Evolutionary conservation across 1,140 invertebrate species (phyloP), one percentile per base, ranked within the genome.

Genomic region (Drosophila melanica): DNA sequence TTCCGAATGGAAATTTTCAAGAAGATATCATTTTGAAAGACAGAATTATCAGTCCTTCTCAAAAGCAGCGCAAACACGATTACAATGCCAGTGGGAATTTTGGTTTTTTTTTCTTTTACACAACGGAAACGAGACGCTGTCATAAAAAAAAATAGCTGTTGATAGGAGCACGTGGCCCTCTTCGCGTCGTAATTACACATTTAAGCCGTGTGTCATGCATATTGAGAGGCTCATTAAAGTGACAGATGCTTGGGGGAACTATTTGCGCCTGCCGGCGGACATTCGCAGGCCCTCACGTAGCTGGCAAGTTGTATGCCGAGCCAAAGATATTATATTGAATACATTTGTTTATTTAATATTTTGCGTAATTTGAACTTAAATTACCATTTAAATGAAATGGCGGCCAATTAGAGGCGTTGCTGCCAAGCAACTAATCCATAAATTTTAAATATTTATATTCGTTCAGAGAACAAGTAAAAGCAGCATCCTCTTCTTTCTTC

Each of bases 181-280:
- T 27, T 27, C 27, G 27, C 27, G 27, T 27, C 54, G 72, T 80
- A 86, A 86, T 86, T 86, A 81, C 82, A 86, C 82, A 86, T 87
- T 86, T 79, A 86, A 81, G 79, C 79, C 76, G 44, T 87, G 84
- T 87, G 84, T 89, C 79, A 74, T 87, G 84, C 84, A 87, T 89
- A 87, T 87, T 89, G 76, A 87, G 79, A 77, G 84, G 79, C 84
- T 87, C 84, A 87, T 87, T 87, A 89, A 87, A 84, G 62, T 64
- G 63, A 72, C 30, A 37, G 20, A 53, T 47, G 63, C 69, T 39
- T 39, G 9, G 39, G 63, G 63, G 53, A 72, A 72, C 69, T 72
- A 72, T 67, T 44, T 23, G 66, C 14, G 4, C 54, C 53, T 27
- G 1, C 8, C 11, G 10, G 41, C 57, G 20, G 39, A 41, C 41